Evolutionary conservation across 2,113 vertebrate genomes (phyloP), one percentile per base, ranked within the genome.

Genomic region (Anguilla rostrata): DNA sequence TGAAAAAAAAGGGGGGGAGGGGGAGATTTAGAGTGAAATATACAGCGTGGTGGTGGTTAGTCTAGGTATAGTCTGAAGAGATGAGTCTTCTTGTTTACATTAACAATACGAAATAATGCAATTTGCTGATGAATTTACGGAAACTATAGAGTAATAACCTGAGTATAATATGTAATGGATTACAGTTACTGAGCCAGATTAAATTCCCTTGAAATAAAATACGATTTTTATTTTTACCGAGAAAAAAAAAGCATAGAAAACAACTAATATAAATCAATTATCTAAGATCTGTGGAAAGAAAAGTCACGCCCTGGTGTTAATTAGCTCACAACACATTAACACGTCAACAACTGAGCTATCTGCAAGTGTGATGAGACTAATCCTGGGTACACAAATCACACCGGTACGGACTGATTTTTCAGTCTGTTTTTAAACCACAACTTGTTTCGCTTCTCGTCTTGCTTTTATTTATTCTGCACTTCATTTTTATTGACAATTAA

Each of bases 311-410:
- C 83, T 43, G 78, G 79, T 89, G 87, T 87, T 88, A 89, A 92
- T 91, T 88, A 90, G 41, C 88, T 91, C 88, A 83, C 82, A 87
- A 87, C 40, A 89, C 63, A 92, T 92, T 92, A 91, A 84, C 90
- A 89, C 89, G 92, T 80, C 89, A 89, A 49, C 40, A 78, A 26
- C 41, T 29, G 41, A 16, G 39, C 29, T 20, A 3, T n/a, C 46
- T 80, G 39, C 8, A 6, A n/a, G 11, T 78, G 14, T 56, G 41
- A 39, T 63, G 11, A 43, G 63, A 26, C 83, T 84, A 26, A 53
- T 56, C 22, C 43, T 83, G 43, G 18, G 22, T 15, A 83, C 43
- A 53, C n/a, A 46, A 41, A 46, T 53, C n/a, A 83, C 43, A 53
- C n/a, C 41, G 49, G 29, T 11, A 11, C 14, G 11, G n/a, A 12